phyloP scores from a whole-genome alignment of 1,140 invertebrate genomes.

The Zeugodacus cucurbitae region DNA sequence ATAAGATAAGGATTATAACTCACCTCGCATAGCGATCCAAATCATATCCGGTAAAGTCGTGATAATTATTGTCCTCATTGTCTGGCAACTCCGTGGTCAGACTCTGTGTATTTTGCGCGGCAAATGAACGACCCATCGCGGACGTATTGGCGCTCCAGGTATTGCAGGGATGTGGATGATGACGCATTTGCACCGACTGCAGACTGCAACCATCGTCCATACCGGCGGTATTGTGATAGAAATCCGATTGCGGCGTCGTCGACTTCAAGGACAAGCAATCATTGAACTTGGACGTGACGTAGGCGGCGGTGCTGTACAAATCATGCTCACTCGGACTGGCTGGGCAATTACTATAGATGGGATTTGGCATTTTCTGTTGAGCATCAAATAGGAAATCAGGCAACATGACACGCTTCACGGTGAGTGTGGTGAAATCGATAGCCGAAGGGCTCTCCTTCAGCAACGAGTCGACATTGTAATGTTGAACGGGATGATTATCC shows the following conservation, averaged over 20 bases:
- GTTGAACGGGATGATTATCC: constrained; percentile 84
- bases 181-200: constrained; percentile 56
- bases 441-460: constrained; percentile 54
- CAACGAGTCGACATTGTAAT: constrained; percentile 67
- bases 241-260: constrained; percentile 60
- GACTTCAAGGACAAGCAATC: constrained; percentile 62
- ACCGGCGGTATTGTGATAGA: constrained; percentile 51
- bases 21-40: constrained; percentile 63
- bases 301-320: constrained; percentile 59
- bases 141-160: constrained; percentile 42
- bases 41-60: constrained; percentile 57
- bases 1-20: neutral
- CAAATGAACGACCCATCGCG: constrained; percentile 51
- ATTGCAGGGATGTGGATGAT: constrained; percentile 42
- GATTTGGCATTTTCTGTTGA: constrained; percentile 53
- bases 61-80: constrained; percentile 55
- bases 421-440: constrained; percentile 60
- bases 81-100: constrained; percentile 63
- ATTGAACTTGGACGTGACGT: constrained; percentile 55
- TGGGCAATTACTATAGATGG: constrained; percentile 62
- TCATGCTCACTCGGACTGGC: constrained; percentile 51
- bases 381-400: constrained; percentile 61
- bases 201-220: constrained; percentile 50
- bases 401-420: constrained; percentile 61
- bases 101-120: constrained; percentile 57